Percentiles rank a stretch among this genome's conserved stretches.
Evolutionary conservation across 2,113 vertebrate species (phyloP).

Genomic region (Heteronetta atricapilla): DNA sequence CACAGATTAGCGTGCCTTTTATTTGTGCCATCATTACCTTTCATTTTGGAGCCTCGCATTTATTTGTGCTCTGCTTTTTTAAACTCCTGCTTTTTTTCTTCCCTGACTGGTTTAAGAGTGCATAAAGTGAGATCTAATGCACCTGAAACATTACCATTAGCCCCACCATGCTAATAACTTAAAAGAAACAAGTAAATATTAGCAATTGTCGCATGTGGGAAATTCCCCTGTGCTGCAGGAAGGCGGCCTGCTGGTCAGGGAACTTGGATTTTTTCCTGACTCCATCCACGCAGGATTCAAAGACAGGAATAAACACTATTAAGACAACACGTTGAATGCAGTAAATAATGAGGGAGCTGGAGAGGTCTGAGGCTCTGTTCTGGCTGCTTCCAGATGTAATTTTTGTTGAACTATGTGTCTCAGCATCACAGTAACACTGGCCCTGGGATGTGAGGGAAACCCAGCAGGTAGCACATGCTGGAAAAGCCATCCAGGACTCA

Average conservation of each 20-base stretch:
- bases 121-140: constrained; percentile 20
- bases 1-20: neutral
- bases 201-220: neutral
- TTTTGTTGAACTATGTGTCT: constrained; percentile 10
- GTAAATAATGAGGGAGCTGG: constrained; percentile 61
- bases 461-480: neutral
- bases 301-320: constrained; percentile 67
- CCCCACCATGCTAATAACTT: constrained; percentile 23
- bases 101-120: neutral
- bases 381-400: constrained; percentile 43
- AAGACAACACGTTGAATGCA: constrained; percentile 66
- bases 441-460: neutral
- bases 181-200: constrained; percentile 50
- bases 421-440: neutral
- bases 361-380: neutral
- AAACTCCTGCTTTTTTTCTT: constrained; percentile 11
- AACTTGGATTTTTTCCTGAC: constrained; percentile 60
- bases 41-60: neutral
- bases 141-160: constrained; percentile 38
- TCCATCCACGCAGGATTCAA: constrained; percentile 60
- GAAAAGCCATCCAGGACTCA: neutral
- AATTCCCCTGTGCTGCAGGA: neutral
- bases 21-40: neutral
- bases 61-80: neutral
- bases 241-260: neutral